Evolutionary conservation across 1,140 invertebrate species (phyloP), one percentile per base, ranked within the genome.

Genomic region (Drosophila fuyamai): DNA sequence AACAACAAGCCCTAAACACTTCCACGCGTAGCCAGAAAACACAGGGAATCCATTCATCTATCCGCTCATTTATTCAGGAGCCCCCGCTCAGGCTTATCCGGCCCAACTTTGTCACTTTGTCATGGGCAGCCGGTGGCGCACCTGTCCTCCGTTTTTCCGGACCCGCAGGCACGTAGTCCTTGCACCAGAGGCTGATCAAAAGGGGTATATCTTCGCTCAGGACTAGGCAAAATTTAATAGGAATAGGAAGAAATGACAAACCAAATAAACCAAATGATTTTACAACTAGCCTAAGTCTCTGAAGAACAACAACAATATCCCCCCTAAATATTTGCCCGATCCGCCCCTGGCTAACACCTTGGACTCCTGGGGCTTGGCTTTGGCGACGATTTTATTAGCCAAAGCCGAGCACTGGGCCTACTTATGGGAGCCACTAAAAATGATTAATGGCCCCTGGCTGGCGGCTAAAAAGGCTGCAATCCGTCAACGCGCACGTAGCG

Each of bases 361-460:
- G n/a, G 38, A 65, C 65, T 66, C 59, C 14, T 14, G 65, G 65
- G 65, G 60, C 66, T 68, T 65, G 65, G 60, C 61, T 68, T 66
- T 68, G 47, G 73, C 84, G 84, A 88, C 84, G 82, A 88, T 88
- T 88, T 88, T 88, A 88, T 88, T 88, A 88, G 84, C 65, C 84
- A 83, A 88, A 88, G 84, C 47, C 79, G 67, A 76, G 76, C 81
- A 61, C 65, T 81, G 80, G 76, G 88, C 88, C 88, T 90, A 90
- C 88, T 90, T 90, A 88, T 86, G 88, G 82, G 74, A 58, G 72
- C 77, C 83, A 84, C 88, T 90, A 79, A 88, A 90, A 90, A 90
- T 90, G 88, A 90, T 90, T 90, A 90, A 90, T 90, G 88, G 79
- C 74, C 60, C 51, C 76, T 71, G 83, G 79, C 79, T 79, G 79